These are phyloP conservation scores for Ormyrus pomaceus DNA, from an alignment of 2,888 invertebrate genomes.

Conservation along the genomic window DNA sequence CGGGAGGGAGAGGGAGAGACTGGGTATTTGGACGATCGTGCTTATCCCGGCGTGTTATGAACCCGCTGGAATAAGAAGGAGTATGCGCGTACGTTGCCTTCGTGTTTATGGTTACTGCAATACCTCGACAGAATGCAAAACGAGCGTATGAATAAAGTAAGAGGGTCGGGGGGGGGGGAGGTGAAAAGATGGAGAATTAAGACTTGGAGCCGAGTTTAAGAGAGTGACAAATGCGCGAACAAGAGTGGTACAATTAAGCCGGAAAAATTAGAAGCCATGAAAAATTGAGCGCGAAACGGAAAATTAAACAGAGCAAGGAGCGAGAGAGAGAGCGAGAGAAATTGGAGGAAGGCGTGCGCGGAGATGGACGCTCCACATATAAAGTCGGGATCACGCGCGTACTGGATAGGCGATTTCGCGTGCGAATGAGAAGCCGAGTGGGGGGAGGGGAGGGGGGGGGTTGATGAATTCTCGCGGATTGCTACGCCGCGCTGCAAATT, in stretches of 20 bases:
- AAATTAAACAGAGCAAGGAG: neutral
- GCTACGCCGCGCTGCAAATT: neutral
- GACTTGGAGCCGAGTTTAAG: neutral
- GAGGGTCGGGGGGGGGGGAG: neutral
- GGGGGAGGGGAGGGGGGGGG: neutral
- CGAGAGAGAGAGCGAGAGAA: neutral
- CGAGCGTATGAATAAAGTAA: no score
- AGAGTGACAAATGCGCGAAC: conserved; percentile 10
- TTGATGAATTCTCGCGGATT: conserved; percentile 31
- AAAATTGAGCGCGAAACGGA: conserved; percentile 14
- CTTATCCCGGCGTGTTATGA: conserved; percentile 32
- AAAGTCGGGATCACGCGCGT: conserved; percentile 18
- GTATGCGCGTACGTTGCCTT: conserved; percentile 3
- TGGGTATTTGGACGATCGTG: conserved; percentile 35
- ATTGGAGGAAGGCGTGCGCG: neutral
- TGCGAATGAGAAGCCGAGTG: neutral
- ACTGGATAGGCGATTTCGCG: conserved; percentile 23
- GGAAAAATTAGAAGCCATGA: conserved; percentile 19
- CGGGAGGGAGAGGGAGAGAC: neutral
- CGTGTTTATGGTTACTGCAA: conserved; percentile 38
- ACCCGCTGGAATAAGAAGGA: neutral
- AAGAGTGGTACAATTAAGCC: conserved; percentile 3
- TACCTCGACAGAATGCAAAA: neutral
- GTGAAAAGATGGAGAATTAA: neutral
- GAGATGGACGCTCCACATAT: neutral